phyloP scores from a whole-genome alignment of 1,140 invertebrate species.

The Eupeodes corollae region DNA sequence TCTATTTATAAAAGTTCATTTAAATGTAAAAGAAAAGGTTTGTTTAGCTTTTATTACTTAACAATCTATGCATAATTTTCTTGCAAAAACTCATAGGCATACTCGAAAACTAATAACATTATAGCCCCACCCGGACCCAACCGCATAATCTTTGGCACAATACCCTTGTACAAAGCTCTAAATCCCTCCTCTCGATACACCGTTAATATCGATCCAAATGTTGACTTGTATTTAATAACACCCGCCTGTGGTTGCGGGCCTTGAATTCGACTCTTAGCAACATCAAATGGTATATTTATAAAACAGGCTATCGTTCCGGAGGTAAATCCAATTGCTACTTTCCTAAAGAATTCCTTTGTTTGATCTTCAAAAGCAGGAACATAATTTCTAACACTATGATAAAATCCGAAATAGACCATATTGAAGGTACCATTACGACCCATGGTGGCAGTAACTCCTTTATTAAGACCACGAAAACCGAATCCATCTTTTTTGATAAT shows the following conservation, averaged over 20 bases:
- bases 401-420: slow-evolving; percentile 88
- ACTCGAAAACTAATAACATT: slow-evolving; percentile 79
- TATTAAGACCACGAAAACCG: slow-evolving; percentile 68
- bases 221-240: slow-evolving; percentile 65
- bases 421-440: slow-evolving; percentile 82
- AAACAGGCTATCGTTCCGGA: slow-evolving; percentile 74
- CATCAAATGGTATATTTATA: slow-evolving; percentile 91
- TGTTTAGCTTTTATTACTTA: too few relatives aligned
- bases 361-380: slow-evolving; percentile 59
- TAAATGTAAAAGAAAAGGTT: too few relatives aligned
- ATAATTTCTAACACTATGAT: slow-evolving; percentile 75
- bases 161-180: slow-evolving; percentile 78
- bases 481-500: slow-evolving; percentile 66
- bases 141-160: slow-evolving; percentile 79
- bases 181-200: slow-evolving; percentile 84
- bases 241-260: slow-evolving; percentile 69
- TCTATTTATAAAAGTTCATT: too few relatives aligned
- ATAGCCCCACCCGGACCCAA: slow-evolving; percentile 85
- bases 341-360: slow-evolving; percentile 52
- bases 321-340: slow-evolving; percentile 69
- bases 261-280: slow-evolving; percentile 89
- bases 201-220: slow-evolving; percentile 57
- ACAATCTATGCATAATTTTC: slow-evolving; percentile 17
- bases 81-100: slow-evolving; percentile 58
- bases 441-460: slow-evolving; percentile 80